Evolutionary conservation across 2,113 vertebrate species (phyloP).

Genomic region (Callaeas wilsoni): DNA sequence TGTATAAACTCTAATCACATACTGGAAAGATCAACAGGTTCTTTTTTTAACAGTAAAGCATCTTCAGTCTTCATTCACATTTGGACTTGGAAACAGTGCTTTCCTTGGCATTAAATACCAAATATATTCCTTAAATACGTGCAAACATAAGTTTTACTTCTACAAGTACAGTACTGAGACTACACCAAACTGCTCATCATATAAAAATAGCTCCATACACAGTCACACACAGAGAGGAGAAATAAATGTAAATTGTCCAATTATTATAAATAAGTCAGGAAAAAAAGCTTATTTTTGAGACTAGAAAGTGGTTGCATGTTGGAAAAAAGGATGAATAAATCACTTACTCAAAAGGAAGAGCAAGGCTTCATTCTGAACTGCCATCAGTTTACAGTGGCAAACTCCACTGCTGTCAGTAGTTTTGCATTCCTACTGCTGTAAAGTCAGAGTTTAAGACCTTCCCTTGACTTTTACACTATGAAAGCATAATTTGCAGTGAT

Average conservation of each 20-base stretch:
- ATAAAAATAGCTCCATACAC: constrained; percentile 13
- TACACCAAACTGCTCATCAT: background rate
- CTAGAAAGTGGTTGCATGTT: background rate
- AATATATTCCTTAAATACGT: constrained; percentile 26
- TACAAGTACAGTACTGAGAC: constrained; percentile 31
- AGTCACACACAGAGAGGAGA: background rate
- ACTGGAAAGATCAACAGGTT: background rate
- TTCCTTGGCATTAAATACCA: constrained; percentile 42
- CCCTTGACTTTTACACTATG: background rate
- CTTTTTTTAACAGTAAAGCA: background rate
- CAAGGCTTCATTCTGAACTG: background rate
- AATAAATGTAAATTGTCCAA: background rate
- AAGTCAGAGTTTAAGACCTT: background rate
- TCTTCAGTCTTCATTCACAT: constrained; percentile 26
- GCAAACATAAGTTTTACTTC: constrained; percentile 23
- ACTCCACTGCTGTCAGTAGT: background rate
- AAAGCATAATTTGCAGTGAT: background rate
- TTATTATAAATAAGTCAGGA: background rate
- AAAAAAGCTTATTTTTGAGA: background rate
- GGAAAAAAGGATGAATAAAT: background rate
- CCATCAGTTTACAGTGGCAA: background rate
- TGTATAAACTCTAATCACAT: background rate
- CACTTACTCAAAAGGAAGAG: background rate
- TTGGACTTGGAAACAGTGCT: constrained; percentile 35
- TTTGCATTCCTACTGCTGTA: background rate